These are phyloP conservation scores for Meganola albula DNA, from an alignment of 2,888 invertebrate genomes.

Conservation along the genomic window DNA sequence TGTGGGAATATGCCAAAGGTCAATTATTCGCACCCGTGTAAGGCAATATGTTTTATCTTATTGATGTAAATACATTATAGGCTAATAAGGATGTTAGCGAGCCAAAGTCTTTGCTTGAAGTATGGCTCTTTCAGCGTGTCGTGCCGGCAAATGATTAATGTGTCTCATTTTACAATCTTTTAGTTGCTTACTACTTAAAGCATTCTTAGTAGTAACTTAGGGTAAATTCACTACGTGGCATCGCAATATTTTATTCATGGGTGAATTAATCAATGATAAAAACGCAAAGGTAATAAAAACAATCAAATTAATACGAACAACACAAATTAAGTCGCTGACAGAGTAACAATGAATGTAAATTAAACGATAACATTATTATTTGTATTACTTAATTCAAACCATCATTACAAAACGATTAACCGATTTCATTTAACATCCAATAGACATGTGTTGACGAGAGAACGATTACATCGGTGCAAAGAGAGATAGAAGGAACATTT, in stretches of 20 bases:
- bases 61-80: slow-evolving; percentile 37
- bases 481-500: slow-evolving; percentile 30
- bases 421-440: slow-evolving; percentile 22
- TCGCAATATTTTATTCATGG: too few relatives aligned
- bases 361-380: slow-evolving; percentile 42
- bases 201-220: too few relatives aligned
- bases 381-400: slow-evolving; percentile 25
- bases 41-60: slow-evolving; percentile 35
- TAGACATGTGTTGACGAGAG: slow-evolving; percentile 28
- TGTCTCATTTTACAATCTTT: neutral
- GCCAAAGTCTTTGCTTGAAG: neutral
- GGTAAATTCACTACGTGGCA: too few relatives aligned
- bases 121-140: neutral
- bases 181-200: too few relatives aligned
- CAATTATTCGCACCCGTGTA: slow-evolving; percentile 54
- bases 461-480: slow-evolving; percentile 25
- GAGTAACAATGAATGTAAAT: slow-evolving; percentile 39
- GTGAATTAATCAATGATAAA: too few relatives aligned
- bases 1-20: slow-evolving; percentile 62
- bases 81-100: slow-evolving; percentile 22
- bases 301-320: slow-evolving; percentile 27
- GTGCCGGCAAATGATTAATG: neutral
- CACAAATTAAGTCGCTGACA: slow-evolving; percentile 29
- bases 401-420: slow-evolving; percentile 28
- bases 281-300: slow-evolving; percentile 32